Evolutionary conservation across 2,113 vertebrate genomes (phyloP).

Genomic region (Blennius ocellaris): DNA sequence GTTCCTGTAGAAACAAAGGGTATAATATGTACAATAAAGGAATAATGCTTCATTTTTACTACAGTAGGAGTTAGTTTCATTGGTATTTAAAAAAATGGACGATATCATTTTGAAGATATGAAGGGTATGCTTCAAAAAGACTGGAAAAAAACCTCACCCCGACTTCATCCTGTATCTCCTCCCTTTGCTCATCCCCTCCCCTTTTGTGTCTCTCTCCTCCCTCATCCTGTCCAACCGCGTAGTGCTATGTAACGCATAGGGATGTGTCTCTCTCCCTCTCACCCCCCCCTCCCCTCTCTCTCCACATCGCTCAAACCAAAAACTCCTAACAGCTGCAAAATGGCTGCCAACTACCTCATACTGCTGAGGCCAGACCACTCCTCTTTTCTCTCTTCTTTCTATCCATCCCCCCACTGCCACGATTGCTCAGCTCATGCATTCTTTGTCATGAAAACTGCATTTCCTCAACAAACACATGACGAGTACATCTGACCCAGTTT

Average conservation of each 20-base stretch:
- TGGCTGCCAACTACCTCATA: slow-evolving; percentile 63
- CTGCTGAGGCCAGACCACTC: slow-evolving; percentile 66
- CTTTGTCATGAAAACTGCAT: slow-evolving; percentile 15
- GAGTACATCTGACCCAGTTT: slow-evolving; percentile 32
- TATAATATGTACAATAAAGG: no score
- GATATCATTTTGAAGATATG: slow-evolving; percentile 18
- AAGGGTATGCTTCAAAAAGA: slow-evolving; percentile 28
- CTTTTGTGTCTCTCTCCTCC: slow-evolving; percentile 44
- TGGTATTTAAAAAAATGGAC: no score
- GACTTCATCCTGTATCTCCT: slow-evolving; percentile 45
- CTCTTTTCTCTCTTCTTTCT: slow-evolving; percentile 57
- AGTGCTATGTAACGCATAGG: slow-evolving; percentile 44
- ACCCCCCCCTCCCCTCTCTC: slow-evolving; percentile 34
- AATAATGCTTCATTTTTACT: no score
- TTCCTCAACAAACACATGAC: background rate
- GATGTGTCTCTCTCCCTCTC: slow-evolving; percentile 7
- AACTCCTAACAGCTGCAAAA: slow-evolving; percentile 79
- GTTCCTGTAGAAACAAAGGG: no score
- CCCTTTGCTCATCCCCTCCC: slow-evolving; percentile 52
- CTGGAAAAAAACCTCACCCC: slow-evolving; percentile 28
- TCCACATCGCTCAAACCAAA: slow-evolving; percentile 56
- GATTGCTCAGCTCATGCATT: slow-evolving; percentile 42
- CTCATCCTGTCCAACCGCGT: slow-evolving; percentile 61
- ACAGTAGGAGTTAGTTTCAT: no score
- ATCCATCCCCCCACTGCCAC: slow-evolving; percentile 70